Evolutionary conservation across 2,113 vertebrate genomes (phyloP), one percentile per base, ranked within the genome.

Genomic region (Aepyceros melampus): DNA sequence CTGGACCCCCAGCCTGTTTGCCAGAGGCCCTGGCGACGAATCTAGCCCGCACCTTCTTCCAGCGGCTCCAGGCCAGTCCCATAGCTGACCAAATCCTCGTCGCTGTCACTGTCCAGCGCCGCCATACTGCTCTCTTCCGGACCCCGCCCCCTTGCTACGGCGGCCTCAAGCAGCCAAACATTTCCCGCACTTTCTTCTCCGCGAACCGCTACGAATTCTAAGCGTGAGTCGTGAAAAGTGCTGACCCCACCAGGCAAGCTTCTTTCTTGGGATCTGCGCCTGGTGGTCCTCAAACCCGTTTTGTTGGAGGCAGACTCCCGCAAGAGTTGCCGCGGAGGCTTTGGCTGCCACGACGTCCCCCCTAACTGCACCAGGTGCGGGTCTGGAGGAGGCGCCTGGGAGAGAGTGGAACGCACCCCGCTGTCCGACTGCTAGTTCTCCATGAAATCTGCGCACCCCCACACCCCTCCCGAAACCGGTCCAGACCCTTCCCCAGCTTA

Each of bases 51-150:
- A 99, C 99, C 99, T 99, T 99, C 99, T 55, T 99, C 99, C 71
- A 99, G 98, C 0, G 98, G 99, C 95, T 99, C 99, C 98, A 99
- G 97, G 51, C 99, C 97, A 1, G 98, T 99, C 19, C 99, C 99
- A 31, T 98, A 99, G 98, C 71, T 98, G 85, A 99, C 99, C 96
- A 99, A 97, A 78, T 99, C 99, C 87, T 99, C 99, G 0, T 99
- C 99, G 3, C 98, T 98, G 3, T 99, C 99, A 3, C 98, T 94
- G 19, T 97, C 98, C 1, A n/a, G 97, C 79, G 99, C 98, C 96
- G 98, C 99, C 99, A 99, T 99, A 23, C 98, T 96, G 91, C 17
- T 58, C 2, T 2, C 98, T 98, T 98, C 98, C 51, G 15, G 91
- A 79, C 94, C 45, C 88, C 97, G 83, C 95, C 98, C 91, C 74